phyloP scores from a whole-genome alignment of 1,140 invertebrate species.

The Mercenaria mercenaria region DNA sequence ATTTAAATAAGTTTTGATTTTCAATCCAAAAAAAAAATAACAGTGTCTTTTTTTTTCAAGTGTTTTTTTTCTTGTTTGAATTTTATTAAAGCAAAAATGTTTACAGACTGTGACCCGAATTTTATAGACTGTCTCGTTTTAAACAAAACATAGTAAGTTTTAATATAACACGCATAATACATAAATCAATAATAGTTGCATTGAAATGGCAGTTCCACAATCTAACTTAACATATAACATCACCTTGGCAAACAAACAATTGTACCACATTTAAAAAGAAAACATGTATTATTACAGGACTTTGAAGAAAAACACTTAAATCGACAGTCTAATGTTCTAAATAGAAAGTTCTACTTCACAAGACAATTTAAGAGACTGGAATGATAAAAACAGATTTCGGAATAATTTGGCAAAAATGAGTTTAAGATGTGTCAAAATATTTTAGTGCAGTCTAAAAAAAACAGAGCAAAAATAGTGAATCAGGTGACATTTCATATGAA shows the following conservation, averaged over 20 bases:
- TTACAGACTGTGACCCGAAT: too few species aligned
- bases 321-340: background rate
- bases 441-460: background rate
- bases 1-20: too few species aligned
- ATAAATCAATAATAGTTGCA: slow-evolving; percentile 4
- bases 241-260: background rate
- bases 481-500: background rate
- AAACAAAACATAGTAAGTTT: background rate
- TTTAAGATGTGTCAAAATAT: background rate
- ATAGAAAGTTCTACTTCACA: background rate
- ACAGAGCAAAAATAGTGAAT: background rate
- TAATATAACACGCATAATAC: background rate
- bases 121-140: slow-evolving; percentile 8
- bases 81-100: too few species aligned
- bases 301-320: too few species aligned
- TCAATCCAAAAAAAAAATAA: too few species aligned
- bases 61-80: too few species aligned
- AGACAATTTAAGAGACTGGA: background rate
- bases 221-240: background rate
- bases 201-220: slow-evolving; percentile 18
- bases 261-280: too few species aligned
- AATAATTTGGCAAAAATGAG: background rate
- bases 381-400: background rate
- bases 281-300: too few species aligned
- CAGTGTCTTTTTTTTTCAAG: too few species aligned